Conservation (phyloP, 1,140 invertebrate species). For the Pseudomyrmex concolor region DNA sequence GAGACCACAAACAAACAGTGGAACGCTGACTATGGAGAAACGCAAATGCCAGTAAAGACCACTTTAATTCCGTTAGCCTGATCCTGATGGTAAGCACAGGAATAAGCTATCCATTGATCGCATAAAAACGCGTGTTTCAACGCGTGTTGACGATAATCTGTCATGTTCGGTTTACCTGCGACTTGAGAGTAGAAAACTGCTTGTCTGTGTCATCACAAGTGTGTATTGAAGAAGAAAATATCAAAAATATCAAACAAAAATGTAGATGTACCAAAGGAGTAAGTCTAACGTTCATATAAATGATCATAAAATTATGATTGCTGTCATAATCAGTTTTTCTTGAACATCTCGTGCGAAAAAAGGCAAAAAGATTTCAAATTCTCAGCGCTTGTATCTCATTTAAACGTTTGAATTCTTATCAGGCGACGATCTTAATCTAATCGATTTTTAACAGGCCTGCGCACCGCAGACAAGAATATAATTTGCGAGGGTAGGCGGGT, state of each 20-base stretch:
- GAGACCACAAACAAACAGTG: constrained; percentile 68
- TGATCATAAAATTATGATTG: background rate
- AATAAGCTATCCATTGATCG: background rate
- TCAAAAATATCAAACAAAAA: background rate
- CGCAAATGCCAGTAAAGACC: constrained; percentile 7
- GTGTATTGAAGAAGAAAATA: constrained; percentile 7
- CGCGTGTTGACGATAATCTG: constrained; percentile 16
- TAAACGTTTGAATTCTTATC: background rate
- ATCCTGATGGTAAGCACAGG: too few species aligned
- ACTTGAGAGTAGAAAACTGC: constrained; percentile 43
- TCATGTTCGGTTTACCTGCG: constrained; percentile 25
- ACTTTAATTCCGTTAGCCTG: too few species aligned
- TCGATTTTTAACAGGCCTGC: background rate
- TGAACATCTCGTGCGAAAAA: background rate
- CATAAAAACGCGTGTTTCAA: constrained; percentile 41
- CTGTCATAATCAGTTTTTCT: background rate
- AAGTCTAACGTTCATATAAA: background rate
- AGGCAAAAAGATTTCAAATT: background rate
- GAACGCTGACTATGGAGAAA: constrained; percentile 42
- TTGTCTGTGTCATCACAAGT: constrained; percentile 6
- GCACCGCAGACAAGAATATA: background rate
- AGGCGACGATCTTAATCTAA: background rate
- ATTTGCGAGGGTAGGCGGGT: background rate
- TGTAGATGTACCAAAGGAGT: background rate
- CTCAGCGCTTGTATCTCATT: too few species aligned